Base-by-base conservation (phyloP, 1,140 invertebrate species). In the Polypedilum vanderplanki region DNA sequence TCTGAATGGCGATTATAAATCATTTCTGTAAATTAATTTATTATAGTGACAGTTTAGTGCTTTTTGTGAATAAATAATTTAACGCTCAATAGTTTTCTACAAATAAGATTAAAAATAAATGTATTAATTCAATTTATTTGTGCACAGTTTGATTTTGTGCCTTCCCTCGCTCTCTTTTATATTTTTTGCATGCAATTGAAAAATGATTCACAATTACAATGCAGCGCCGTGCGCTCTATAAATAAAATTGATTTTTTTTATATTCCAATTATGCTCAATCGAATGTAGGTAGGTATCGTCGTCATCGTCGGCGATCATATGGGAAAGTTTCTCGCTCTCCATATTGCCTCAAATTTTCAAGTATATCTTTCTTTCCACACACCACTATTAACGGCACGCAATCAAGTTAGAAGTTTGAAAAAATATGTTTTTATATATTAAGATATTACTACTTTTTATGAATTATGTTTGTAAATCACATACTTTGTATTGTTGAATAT, bases 11-110 rank as follows among this genome's bases (percentile, higher is more conserved):
- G 46, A 70, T 70, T 20, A 70, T 70, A 70, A 70, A 70, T 70
- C 65, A 70, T 70, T n/a, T n/a, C 65, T 70, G 65, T 17, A 70
- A 70, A 70, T 70, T 70, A 70, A 70, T 70, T 70, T 70, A 70
- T 70, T 70, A 70, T 70, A 22, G 65, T 70, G 65, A 70, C 65
- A 70, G 65, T 70, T 70, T 70, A 70, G 65, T 70, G 65, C 65
- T 70, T 70, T 22, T 70, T 18, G 17, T 70, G 65, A 70, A 70
- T 70, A 70, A 70, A 70, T 70, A 70, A 70, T 70, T 70, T 70
- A 20, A 70, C 65, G 65, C 65, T 70, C 17, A 70, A 70, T 70
- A 70, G 65, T 70, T 70, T 57, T 70, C 15, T 70, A 70, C 65
- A 70, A 70, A 70, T 70, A 57, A 57, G 46, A 57, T 57, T 57